Evolutionary conservation across 2,888 invertebrate species (phyloP).

Genomic region (Rosalia funebris): DNA sequence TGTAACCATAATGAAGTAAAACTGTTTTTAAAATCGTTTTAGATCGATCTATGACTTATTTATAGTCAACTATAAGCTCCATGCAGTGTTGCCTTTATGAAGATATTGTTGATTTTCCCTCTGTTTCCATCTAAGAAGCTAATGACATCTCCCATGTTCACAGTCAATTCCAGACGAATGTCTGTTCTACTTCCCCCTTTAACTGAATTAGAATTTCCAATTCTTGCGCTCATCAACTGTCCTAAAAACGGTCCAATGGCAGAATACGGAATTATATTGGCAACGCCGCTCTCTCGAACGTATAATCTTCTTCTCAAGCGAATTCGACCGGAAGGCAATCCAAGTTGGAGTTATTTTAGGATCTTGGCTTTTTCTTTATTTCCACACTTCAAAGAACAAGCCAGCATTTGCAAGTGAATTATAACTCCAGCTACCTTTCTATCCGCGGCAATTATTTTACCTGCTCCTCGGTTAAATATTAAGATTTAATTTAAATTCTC

Average conservation of each 20-base stretch:
- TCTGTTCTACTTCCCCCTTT: too few relatives aligned
- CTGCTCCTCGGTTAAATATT: not conserved
- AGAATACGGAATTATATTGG: constrained; percentile 44
- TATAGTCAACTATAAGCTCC: too few relatives aligned
- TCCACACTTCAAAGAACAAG: constrained; percentile 29
- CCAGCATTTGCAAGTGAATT: constrained; percentile 21
- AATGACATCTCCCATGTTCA: too few relatives aligned
- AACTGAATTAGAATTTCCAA: too few relatives aligned
- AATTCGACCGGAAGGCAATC: constrained; percentile 39
- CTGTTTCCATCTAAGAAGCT: too few relatives aligned
- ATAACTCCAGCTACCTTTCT: constrained; percentile 6
- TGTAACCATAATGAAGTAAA: too few relatives aligned
- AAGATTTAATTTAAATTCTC: not conserved
- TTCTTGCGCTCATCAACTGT: constrained; percentile 2
- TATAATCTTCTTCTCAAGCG: constrained; percentile 35
- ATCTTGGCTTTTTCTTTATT: constrained; percentile 23
- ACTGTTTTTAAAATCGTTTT: too few relatives aligned
- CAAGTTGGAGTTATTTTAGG: constrained; percentile 36
- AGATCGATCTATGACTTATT: too few relatives aligned
- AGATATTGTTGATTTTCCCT: too few relatives aligned
- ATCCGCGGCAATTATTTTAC: constrained; percentile 9
- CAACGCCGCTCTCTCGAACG: constrained; percentile 39
- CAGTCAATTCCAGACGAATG: too few relatives aligned
- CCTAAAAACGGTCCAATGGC: constrained; percentile 38
- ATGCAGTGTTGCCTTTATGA: too few relatives aligned